Base-by-base conservation (phyloP, 2,888 invertebrate species). In the Diachrysia chrysitis region DNA sequence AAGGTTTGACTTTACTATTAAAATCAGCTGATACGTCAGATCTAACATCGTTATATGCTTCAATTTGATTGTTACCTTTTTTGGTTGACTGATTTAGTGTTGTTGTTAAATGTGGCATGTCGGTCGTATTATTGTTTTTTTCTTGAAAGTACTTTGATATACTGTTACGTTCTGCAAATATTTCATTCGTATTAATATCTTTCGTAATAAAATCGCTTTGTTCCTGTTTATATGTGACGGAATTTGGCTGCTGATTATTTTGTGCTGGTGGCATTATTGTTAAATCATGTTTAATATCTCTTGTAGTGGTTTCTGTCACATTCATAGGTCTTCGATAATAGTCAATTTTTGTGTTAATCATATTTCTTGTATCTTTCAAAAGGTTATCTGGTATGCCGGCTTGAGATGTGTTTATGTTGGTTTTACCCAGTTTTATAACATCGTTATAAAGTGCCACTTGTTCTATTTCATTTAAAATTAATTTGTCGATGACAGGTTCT, bases 51-150 rank as follows among this genome's bases (percentile, higher is more conserved):
- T 16, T 61, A 5, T 54, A 58, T 3, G 46, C n/a, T 46, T 19
- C 6, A 23, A n/a, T 9, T 25, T 48, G 57, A 5, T 12, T 60
- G 2, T 17, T 6, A n/a, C 16, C n/a, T 37, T 58, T 42, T 10
- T 56, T 4, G 5, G 12, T 35, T 5, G 25, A 19, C 42, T 17
- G 7, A 35, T 17, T 56, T 9, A 32, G 23, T 29, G 14, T 17
- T 19, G 53, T 32, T 16, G 29, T 51, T 48, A 7, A 19, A 0
- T 35, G 5, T 58, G 73, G 10, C 23, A 32, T 42, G 51, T 55
- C 55, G 0, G 10, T 51, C 0, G 17, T 10, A 21, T 3, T 4
- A 5, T 23, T 23, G 23, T 16, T 16, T 21, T 21, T 35, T 60
- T 35, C 21, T n/a, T 29, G 9, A 57, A 0, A 48, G n/a, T 0